These are phyloP conservation scores for Gavia stellata DNA, from an alignment of 2,113 vertebrate genomes.

Conservation along the genomic window DNA sequence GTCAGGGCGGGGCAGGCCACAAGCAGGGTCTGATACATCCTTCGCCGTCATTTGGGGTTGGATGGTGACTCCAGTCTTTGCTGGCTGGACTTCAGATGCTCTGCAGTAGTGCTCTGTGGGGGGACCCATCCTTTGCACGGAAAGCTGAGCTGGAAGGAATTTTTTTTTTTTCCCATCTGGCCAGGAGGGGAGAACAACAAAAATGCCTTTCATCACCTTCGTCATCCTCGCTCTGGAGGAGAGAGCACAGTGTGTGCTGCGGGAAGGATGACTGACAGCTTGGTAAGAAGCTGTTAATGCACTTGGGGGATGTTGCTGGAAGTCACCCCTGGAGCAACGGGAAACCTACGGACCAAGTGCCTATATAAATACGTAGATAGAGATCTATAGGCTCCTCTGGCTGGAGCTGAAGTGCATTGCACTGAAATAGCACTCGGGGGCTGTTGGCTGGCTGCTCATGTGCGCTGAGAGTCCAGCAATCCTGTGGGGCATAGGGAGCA, in stretches of 20 bases:
- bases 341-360: neutral
- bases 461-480: accelerated
- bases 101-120: neutral
- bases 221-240: neutral
- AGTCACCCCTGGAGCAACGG: neutral
- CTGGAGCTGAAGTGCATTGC: neutral
- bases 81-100: neutral
- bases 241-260: neutral
- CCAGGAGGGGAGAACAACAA: neutral
- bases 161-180: neutral
- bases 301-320: neutral
- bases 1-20: neutral
- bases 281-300: neutral
- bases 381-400: neutral
- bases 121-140: neutral
- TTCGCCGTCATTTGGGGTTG: neutral
- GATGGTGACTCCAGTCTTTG: neutral
- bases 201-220: conserved; percentile 31
- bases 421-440: neutral
- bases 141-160: conserved; percentile 6
- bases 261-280: neutral
- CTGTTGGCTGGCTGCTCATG: accelerated
- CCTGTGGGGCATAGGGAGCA: neutral
- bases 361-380: neutral
- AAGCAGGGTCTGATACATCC: neutral